Base-by-base conservation (phyloP, 2,113 vertebrate genomes). In the Gavia stellata region DNA sequence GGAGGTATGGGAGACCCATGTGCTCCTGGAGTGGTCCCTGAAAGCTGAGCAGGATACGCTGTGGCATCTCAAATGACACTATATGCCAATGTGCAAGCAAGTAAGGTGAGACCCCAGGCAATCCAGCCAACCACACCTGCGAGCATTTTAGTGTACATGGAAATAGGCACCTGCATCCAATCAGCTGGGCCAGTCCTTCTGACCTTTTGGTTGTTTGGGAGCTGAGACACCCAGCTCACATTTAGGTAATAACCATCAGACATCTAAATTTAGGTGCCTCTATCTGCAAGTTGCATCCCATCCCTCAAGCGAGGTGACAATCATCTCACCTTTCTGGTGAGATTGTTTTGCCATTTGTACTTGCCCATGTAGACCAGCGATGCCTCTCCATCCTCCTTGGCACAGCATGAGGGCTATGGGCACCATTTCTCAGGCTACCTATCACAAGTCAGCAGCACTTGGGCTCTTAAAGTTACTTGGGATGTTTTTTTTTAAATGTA, bases 161-260 rank as follows among this genome's bases (percentile, higher is more conserved):
- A 94, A 96, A 86, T 29, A 61, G 31, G 6, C 15, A 88, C 18
- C 80, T 34, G 45, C 44, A 29, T 38, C 47, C 31, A 56, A 3
- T 47, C 31, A 49, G 26, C 49, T 36, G 49, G 20, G 49, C 36
- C 49, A 56, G 49, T 47, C 62, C 33, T 68, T n/a, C 53, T 19
- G 42, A 75, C 33, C 13, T 70, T 88, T 50, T 36, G 62, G 71
- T 61, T 79, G 47, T n/a, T 42, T 45, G 25, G 29, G 36, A 90
- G 53, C 58, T 90, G 63, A 81, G 36, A 66, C 40, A 75, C 23
- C 26, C 42, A 63, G 47, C 28, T 80, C 75, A 52, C 28, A 45
- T 68, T 90, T 80, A 91, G 13, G 33, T 81, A 79, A 83, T 77
- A 91, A 70, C 68, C 33, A n/a, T 78, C 63, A 87, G 55, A 87